Evolutionary conservation across 2,113 vertebrate species (phyloP).

Genomic region (Fregata magnificens): DNA sequence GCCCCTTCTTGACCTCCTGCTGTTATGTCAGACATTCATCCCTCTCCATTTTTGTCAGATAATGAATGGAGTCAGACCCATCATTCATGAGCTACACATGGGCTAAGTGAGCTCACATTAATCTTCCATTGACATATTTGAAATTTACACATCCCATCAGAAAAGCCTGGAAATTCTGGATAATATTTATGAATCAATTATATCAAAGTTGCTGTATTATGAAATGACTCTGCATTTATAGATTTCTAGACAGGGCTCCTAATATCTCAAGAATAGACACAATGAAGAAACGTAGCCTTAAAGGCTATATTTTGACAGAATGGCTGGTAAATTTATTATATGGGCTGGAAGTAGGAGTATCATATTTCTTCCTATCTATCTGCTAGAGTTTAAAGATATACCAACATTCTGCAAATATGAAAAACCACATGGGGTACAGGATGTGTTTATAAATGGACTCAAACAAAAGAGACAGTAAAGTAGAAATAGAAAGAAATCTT

Average conservation of each 20-base stretch:
- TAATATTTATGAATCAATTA: neutral
- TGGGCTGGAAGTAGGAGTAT: neutral
- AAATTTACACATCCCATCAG: neutral
- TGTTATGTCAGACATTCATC: neutral
- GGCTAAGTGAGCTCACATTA: neutral
- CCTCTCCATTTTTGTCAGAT: neutral
- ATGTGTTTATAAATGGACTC: neutral
- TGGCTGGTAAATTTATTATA: neutral
- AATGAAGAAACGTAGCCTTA: neutral
- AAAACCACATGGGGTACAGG: neutral
- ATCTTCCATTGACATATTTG: neutral
- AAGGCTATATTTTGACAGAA: neutral
- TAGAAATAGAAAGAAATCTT: neutral
- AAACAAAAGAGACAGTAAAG: neutral
- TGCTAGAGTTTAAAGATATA: neutral
- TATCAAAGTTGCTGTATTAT: neutral
- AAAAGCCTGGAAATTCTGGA: neutral
- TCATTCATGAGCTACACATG: neutral
- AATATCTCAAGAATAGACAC: neutral
- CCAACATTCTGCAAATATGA: neutral
- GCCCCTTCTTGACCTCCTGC: neutral
- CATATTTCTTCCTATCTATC: neutral
- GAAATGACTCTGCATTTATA: neutral
- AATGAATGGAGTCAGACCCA: neutral
- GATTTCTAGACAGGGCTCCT: neutral